A percentile compares a stretch with the other conserved stretches of the same genome.
Conservation (phyloP, 2,797 vertebrate genomes). For the Scomberomorus guttatus region DNA sequence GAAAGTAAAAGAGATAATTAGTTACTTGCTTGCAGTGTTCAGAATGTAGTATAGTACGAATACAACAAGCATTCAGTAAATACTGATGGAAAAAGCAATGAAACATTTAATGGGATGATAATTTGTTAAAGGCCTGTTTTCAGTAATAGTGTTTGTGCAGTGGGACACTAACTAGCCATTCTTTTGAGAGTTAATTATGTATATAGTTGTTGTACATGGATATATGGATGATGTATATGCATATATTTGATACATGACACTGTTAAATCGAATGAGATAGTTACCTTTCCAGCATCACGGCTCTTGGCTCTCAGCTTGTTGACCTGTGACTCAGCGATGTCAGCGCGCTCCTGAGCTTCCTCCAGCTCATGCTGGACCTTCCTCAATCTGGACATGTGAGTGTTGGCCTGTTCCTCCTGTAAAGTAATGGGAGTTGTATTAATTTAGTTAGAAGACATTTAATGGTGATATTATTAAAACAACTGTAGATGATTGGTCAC, state of each 20-base stretch:
- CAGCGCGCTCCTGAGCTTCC: slow-evolving; percentile 87
- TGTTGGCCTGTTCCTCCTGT: slow-evolving; percentile 72
- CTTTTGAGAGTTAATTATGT: neutral
- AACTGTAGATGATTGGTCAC: neutral
- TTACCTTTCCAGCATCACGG: slow-evolving; percentile 70
- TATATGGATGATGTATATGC: neutral
- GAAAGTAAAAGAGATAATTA: slow-evolving; percentile 34
- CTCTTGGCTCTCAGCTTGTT: slow-evolving; percentile 71
- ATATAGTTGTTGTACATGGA: neutral
- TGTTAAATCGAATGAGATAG: neutral
- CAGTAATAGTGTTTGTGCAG: neutral
- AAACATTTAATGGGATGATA: neutral
- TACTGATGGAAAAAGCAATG: neutral
- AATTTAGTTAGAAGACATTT: neutral
- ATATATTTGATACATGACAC: neutral
- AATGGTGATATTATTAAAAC: neutral
- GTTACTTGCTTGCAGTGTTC: neutral
- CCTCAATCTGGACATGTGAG: slow-evolving; percentile 66
- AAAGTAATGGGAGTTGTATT: neutral
- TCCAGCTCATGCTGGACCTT: slow-evolving; percentile 81
- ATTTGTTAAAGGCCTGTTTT: neutral
- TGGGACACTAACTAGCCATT: neutral
- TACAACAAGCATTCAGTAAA: neutral
- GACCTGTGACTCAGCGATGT: slow-evolving; percentile 85
- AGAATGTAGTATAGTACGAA: neutral